These are phyloP conservation scores for Grammatotria lemairii DNA, from an alignment of 2,113 vertebrate genomes.

Conservation along the genomic window DNA sequence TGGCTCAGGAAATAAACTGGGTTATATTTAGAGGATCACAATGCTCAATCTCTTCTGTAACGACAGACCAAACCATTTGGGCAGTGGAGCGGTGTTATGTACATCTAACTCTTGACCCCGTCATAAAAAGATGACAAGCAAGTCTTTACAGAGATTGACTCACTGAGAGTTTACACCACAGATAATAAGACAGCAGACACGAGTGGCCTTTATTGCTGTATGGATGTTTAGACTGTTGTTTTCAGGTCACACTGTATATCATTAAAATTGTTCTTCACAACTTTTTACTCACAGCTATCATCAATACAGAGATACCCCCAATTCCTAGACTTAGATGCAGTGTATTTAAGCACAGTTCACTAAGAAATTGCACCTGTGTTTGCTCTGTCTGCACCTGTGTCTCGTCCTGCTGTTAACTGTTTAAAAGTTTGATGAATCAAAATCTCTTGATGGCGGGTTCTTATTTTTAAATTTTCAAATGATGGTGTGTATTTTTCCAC, in stretches of 20 bases:
- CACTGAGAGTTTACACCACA: not conserved
- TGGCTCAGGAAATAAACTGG: not conserved
- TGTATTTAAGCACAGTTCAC: not conserved
- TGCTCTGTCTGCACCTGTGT: not conserved
- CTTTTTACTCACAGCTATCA: not conserved
- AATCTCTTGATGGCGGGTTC: not conserved
- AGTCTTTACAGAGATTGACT: not conserved
- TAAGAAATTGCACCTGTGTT: not conserved
- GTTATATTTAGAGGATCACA: slow-evolving; percentile 19
- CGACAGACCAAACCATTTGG: not conserved
- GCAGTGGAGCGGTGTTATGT: not conserved
- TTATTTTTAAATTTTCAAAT: not conserved
- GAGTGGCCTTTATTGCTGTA: not conserved
- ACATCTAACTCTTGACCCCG: not conserved
- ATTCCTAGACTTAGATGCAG: not conserved
- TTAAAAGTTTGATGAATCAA: not conserved
- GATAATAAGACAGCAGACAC: not conserved
- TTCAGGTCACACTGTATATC: not conserved
- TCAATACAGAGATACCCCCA: not conserved
- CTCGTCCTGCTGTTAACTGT: not conserved
- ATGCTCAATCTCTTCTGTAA: not conserved
- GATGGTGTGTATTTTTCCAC: not conserved
- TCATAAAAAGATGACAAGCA: slow-evolving; percentile 6
- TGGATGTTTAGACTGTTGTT: not conserved
- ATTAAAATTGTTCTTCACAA: not conserved